These are phyloP conservation scores for Zaprionus africanus DNA, from an alignment of 1,140 invertebrate genomes.

Conservation along the genomic window DNA sequence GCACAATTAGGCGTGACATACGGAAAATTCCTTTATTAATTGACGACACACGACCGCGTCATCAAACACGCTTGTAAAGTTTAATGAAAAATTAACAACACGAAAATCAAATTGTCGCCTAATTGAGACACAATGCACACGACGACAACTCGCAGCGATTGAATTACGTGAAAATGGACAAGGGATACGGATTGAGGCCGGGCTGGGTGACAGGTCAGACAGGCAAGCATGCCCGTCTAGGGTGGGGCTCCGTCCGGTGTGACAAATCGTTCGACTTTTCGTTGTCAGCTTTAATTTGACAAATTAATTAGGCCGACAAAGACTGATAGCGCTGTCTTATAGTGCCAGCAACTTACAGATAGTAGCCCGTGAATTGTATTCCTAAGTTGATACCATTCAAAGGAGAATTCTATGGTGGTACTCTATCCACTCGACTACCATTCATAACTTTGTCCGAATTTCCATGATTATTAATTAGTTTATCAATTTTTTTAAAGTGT, in stretches of 20 bases:
- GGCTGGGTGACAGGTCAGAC: conserved; percentile 34
- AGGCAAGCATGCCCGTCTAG: neutral
- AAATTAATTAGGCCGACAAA: conserved; percentile 66
- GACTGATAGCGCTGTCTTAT: neutral
- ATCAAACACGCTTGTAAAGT: conserved; percentile 56
- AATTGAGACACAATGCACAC: conserved; percentile 74
- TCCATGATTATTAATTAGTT: neutral
- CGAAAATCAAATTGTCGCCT: conserved; percentile 78
- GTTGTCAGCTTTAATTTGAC: conserved; percentile 73
- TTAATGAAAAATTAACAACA: conserved; percentile 81
- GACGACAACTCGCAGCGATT: conserved; percentile 52
- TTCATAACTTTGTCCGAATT: neutral
- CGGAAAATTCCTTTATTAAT: conserved; percentile 72
- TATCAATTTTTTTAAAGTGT: too few relatives aligned
- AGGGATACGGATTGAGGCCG: conserved; percentile 12
- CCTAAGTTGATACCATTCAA: neutral
- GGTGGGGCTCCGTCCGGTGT: conserved; percentile 58
- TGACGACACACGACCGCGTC: conserved; percentile 66
- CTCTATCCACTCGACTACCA: neutral
- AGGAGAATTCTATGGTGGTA: neutral
- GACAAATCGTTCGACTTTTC: conserved; percentile 72
- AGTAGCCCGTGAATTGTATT: neutral
- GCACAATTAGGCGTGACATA: conserved; percentile 47
- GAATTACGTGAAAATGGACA: conserved; percentile 74
- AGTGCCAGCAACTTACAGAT: neutral